Base-by-base conservation (phyloP, 2,797 vertebrate genomes). In the Cuculus canorus region DNA sequence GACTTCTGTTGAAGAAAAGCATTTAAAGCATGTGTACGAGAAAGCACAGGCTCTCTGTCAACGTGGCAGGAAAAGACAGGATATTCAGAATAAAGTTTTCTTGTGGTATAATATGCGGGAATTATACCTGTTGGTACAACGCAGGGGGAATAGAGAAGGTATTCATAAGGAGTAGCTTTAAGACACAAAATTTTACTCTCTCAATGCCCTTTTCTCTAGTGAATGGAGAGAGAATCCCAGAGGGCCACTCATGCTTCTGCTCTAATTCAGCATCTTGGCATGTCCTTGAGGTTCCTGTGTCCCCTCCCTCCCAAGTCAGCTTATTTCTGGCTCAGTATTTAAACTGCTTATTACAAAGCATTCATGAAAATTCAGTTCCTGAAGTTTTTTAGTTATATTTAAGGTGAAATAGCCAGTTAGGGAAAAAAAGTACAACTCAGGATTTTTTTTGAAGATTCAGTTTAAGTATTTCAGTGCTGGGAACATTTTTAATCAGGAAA, bases 171-270 rank as follows among this genome's bases (percentile, higher is more conserved):
- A 45, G 9, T 21, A 41, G 6, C 35, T 84, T 77, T 53, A 53
- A 82, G 50, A 41, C 13, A 39, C 22, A 57, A 35, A 32, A 72
- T 25, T 73, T 13, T 69, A 50, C 56, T 48, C 11, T 65, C 14
- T 7, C 16, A 18, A 2, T 5, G 7, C 8, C 2, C 1, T 21
- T 17, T 76, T 86, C 28, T 77, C 1, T 60, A 39, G 16, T 7
- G 14, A 88, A 32, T 24, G 11, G 30, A 56, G 45, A 60, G 57
- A 75, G 33, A 52, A 60, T 60, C 18, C 7, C 30, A 50, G 43
- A 33, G 11, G 17, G 3, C 14, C 10, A 6, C 76, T 82, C 17
- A 32, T 75, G 60, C 16, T 79, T 79, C 9, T 79, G 27, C n/a
- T 72, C 11, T 82, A 68, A 85, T 52, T 88, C 30, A 52, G 32